Evolutionary conservation across 2,797 vertebrate genomes (phyloP).

Genomic region (Darevskia nairensis): DNA sequence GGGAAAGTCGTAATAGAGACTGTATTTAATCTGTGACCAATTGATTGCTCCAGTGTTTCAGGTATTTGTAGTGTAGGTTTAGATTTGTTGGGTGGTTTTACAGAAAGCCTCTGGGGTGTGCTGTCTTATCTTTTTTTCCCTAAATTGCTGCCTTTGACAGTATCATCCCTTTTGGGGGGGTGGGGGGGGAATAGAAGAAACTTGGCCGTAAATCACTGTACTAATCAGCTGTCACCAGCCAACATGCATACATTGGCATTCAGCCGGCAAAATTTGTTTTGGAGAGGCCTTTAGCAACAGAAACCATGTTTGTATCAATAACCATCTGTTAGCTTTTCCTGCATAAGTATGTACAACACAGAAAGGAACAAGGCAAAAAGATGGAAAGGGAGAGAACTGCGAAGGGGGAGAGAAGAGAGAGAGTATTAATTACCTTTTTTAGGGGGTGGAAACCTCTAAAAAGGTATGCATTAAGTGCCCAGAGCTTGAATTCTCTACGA

Average conservation of each 20-base stretch:
- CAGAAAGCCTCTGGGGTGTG: slow-evolving; percentile 66
- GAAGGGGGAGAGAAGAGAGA: background rate
- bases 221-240: slow-evolving; percentile 88
- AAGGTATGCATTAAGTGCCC: background rate
- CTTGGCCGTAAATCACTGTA: slow-evolving; percentile 87
- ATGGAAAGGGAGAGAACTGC: background rate
- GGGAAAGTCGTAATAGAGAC: slow-evolving; percentile 81
- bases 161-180: slow-evolving; percentile 81
- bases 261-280: slow-evolving; percentile 78
- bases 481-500: background rate
- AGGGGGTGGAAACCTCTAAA: background rate
- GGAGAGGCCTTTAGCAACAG: slow-evolving; percentile 75
- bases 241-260: slow-evolving; percentile 84
- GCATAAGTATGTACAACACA: slow-evolving; percentile 65
- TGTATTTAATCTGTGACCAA: slow-evolving; percentile 90
- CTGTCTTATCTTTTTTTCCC: slow-evolving; percentile 82
- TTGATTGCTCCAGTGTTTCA: slow-evolving; percentile 85
- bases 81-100: slow-evolving; percentile 69
- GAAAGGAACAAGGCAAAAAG: slow-evolving; percentile 55
- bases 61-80: slow-evolving; percentile 80
- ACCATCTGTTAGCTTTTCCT: slow-evolving; percentile 73
- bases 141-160: slow-evolving; percentile 87
- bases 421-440: background rate
- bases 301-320: slow-evolving; percentile 75
- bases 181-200: background rate